Conservation (phyloP, 2,888 invertebrate genomes). For the Rhogogaster chlorosoma region DNA sequence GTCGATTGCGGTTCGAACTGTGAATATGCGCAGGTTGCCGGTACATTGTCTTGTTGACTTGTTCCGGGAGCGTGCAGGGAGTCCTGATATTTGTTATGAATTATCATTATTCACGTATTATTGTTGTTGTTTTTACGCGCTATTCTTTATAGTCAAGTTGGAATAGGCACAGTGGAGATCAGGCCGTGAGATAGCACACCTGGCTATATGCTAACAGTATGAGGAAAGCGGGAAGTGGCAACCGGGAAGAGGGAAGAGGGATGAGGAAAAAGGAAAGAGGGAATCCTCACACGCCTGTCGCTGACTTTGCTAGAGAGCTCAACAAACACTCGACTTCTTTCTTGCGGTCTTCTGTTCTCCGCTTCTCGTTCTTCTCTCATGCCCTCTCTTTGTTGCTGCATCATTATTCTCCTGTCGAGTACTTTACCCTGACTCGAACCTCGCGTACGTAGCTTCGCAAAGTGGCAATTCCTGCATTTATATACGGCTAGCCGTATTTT, state of each 20-base stretch:
- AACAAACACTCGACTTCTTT: conserved; percentile 72
- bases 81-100: conserved; percentile 26
- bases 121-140: conserved; percentile 36
- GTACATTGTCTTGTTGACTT: not conserved
- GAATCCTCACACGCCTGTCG: conserved; percentile 58
- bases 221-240: conserved; percentile 23
- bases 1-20: not conserved
- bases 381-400: conserved; percentile 71
- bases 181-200: conserved; percentile 74
- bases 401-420: conserved; percentile 69
- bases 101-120: conserved; percentile 24
- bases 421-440: conserved; percentile 22
- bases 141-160: conserved; percentile 28
- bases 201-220: conserved; percentile 50
- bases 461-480: conserved; percentile 22
- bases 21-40: not conserved
- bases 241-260: conserved; percentile 13
- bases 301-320: conserved; percentile 72
- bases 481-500: not conserved
- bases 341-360: conserved; percentile 45
- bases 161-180: conserved; percentile 43
- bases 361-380: conserved; percentile 60
- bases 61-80: not conserved
- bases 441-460: conserved; percentile 18
- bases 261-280: conserved; percentile 15